These are phyloP conservation scores for Spinus pinus DNA, from an alignment of 2,797 vertebrate species.

Conservation along the genomic window DNA sequence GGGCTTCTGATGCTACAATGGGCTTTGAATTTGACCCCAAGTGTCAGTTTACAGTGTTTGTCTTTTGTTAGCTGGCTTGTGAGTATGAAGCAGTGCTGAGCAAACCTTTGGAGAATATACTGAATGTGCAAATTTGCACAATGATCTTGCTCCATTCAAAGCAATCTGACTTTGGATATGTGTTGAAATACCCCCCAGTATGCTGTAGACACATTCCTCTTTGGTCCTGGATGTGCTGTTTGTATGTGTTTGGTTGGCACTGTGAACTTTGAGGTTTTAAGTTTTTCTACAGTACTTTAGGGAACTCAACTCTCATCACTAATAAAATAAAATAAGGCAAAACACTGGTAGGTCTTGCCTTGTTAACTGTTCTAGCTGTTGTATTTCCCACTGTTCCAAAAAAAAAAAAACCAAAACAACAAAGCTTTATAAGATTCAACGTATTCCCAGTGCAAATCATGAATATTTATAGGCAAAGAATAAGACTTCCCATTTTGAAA, in stretches of 20 bases:
- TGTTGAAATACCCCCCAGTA: background rate
- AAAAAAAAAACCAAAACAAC: background rate
- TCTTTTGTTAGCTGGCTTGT: background rate
- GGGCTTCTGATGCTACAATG: background rate
- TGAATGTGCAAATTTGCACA: background rate
- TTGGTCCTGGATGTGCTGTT: background rate
- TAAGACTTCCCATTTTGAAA: conserved; percentile 36
- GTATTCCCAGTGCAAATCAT: conserved; percentile 13
- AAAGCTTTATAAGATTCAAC: background rate
- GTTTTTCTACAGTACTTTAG: background rate
- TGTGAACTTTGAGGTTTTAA: background rate
- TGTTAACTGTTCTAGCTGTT: conserved; percentile 20
- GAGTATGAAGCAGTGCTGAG: background rate
- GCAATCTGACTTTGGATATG: background rate
- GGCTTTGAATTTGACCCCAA: background rate
- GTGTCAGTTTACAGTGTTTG: background rate
- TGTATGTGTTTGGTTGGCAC: background rate
- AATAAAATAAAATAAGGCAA: conserved; percentile 18
- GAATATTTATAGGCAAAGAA: conserved; percentile 43
- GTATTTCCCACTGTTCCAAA: background rate
- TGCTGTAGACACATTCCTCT: background rate
- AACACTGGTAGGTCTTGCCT: background rate
- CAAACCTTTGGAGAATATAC: rapidly evolving
- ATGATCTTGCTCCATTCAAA: background rate
- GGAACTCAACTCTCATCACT: background rate